A percentile compares a stretch with the other conserved stretches of the same genome.
Conservation (phyloP, 2,797 vertebrate species). For the Eulemur rubriventer region DNA sequence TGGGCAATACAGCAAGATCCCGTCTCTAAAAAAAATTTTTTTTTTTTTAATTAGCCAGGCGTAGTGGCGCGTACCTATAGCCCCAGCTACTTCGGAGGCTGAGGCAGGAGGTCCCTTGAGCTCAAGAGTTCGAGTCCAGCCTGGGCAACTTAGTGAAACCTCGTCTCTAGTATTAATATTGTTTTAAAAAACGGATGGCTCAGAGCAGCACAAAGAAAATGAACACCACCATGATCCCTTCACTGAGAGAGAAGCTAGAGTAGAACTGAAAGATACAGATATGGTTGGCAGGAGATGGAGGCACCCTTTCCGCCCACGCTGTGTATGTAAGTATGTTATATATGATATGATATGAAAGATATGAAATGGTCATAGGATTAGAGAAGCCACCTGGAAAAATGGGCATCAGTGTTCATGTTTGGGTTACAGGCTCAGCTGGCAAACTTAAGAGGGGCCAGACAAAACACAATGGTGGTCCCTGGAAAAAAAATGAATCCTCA, state of each 20-base stretch:
- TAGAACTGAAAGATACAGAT: not conserved
- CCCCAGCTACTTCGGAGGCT: not conserved
- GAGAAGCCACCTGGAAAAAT: not conserved
- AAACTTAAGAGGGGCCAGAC: not conserved
- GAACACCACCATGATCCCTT: not conserved
- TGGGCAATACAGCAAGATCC: not conserved
- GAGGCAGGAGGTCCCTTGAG: not conserved
- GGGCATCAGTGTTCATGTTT: not conserved
- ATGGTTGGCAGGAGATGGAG: not conserved
- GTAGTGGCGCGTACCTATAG: not conserved
- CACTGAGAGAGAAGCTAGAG: not conserved
- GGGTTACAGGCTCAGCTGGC: not conserved
- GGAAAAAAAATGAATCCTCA: not conserved
- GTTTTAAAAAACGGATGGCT: not conserved
- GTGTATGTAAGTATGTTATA: not conserved
- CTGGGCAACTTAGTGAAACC: not conserved
- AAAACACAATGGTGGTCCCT: not conserved
- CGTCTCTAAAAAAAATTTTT: too few relatives aligned
- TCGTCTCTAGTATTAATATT: not conserved
- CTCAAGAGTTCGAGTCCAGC: not conserved
- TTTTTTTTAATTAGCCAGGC: too few relatives aligned
- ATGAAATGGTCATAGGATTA: not conserved
- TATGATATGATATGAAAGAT: not conserved
- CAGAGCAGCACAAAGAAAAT: not conserved
- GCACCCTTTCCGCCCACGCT: fast-evolving